Base-by-base conservation (phyloP, 2,888 invertebrate genomes). In the Auanema freiburgensis region DNA sequence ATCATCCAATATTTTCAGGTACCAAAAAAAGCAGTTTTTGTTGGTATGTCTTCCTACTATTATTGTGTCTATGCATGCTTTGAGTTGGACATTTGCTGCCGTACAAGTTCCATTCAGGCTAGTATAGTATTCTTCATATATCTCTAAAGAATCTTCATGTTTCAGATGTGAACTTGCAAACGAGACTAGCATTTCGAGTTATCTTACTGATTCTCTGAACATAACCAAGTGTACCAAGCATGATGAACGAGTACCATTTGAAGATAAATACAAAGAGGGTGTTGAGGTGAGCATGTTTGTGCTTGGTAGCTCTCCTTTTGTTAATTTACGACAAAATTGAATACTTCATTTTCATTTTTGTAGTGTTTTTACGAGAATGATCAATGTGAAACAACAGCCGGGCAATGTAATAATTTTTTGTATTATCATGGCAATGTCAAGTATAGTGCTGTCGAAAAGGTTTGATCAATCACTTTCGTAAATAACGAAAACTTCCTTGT, bases 1-100 rank as follows among this genome's bases (percentile, higher is more conserved):
- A 4, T 52, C 6, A 52, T 21, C 6, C 25, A 8, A n/a, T 1
- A 21, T 51, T 40, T 59, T 59, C 43, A 66, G 63, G 53, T 74
- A 71, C 59, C 74, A 74, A 42, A 66, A 67, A 58, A 71, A 80
- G 24, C 83, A 83, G 65, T 83, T 83, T 56, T 40, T 80, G 6
- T 63, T 84, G 59, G 83, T 83, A 1, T 79, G 79, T 51, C 68
- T 83, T 1, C 83, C 83, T 1, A 79, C 81, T 5, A 76, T 83
- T 24, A 69, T 83, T 57, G 77, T 78, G 21, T 78, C 83, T 8
- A 78, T 83, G 79, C 83, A 84, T 66, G 79, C 80, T 2, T 63
- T 84, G n/a, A 75, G 78, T 12, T 83, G 83, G 83, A 83, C 83
- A 0, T 83, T 83, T 59, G 79, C 81, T 0, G 81, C 76, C 0